Percentiles rank a stretch among this genome's conserved stretches.
phyloP scores from a whole-genome alignment of 2,113 vertebrate species.

The Dasyprocta punctata region DNA sequence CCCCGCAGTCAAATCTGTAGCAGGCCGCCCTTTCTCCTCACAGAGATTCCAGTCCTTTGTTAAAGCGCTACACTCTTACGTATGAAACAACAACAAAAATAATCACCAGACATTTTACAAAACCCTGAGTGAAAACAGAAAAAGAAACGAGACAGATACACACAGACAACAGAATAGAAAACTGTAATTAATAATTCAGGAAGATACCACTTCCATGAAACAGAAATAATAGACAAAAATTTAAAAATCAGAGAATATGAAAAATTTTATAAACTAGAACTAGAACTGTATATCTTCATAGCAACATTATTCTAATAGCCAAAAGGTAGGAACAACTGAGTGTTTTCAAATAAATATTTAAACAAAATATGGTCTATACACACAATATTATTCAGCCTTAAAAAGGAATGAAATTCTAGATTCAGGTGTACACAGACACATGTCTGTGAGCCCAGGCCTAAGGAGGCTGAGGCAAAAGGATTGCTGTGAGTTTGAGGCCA shows the following conservation, averaged over 20 bases:
- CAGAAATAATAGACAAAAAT: background rate
- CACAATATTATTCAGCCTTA: background rate
- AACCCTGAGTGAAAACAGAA: slow-evolving; percentile 17
- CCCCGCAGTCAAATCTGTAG: background rate
- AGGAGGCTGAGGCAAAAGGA: background rate
- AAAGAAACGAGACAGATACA: slow-evolving; percentile 25
- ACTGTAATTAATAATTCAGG: background rate
- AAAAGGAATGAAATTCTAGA: background rate
- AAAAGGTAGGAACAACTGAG: background rate
- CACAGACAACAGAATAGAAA: slow-evolving; percentile 18
- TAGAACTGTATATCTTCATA: background rate
- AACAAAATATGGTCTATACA: background rate
- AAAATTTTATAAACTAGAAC: slow-evolving; percentile 37
- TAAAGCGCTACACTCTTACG: background rate
- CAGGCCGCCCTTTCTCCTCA: background rate
- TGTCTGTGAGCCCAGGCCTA: background rate
- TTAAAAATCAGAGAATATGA: slow-evolving; percentile 21
- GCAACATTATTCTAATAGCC: slow-evolving; percentile 6
- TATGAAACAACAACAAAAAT: background rate
- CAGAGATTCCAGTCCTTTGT: background rate
- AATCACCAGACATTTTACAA: background rate
- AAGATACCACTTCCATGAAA: background rate
- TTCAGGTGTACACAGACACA: background rate
- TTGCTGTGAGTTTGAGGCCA: background rate
- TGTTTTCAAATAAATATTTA: background rate